Percentiles rank a stretch among this genome's conserved stretches.
These are phyloP conservation scores for Trichomycterus rosablanca DNA, from an alignment of 2,113 vertebrate genomes.

Conservation along the genomic window DNA sequence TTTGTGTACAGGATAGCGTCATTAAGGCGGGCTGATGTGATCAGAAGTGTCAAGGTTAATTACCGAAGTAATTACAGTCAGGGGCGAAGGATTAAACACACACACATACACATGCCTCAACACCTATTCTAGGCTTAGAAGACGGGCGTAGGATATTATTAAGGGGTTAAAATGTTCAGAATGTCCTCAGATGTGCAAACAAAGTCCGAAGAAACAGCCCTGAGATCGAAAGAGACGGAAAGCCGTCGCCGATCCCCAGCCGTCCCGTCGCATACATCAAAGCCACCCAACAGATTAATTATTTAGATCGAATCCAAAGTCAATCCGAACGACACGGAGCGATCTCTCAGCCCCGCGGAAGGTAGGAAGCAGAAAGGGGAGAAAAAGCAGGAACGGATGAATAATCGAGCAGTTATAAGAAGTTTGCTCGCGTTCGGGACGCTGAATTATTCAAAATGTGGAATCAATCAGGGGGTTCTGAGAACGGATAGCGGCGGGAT, in stretches of 20 bases:
- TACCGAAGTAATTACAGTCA: slow-evolving; percentile 40
- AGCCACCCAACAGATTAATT: slow-evolving; percentile 37
- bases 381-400: not conserved
- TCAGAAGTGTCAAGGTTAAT: slow-evolving; percentile 44
- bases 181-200: not conserved
- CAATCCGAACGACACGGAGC: slow-evolving; percentile 29
- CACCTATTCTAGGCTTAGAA: not conserved
- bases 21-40: slow-evolving; percentile 39
- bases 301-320: slow-evolving; percentile 42
- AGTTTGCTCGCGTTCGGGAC: slow-evolving; percentile 32
- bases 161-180: no score
- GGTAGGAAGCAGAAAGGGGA: slow-evolving; percentile 1
- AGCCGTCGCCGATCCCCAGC: not conserved
- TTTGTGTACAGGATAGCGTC: slow-evolving; percentile 29
- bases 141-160: no score
- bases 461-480: slow-evolving; percentile 32
- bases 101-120: not conserved
- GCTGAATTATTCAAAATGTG: slow-evolving; percentile 43
- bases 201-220: not conserved
- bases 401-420: slow-evolving; percentile 29
- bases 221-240: not conserved
- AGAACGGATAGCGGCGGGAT: slow-evolving; percentile 9
- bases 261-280: slow-evolving; percentile 15
- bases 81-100: slow-evolving; percentile 29
- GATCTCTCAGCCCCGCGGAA: slow-evolving; percentile 29